Conservation (phyloP, 2,888 invertebrate genomes). For the Graphium colonna region DNA sequence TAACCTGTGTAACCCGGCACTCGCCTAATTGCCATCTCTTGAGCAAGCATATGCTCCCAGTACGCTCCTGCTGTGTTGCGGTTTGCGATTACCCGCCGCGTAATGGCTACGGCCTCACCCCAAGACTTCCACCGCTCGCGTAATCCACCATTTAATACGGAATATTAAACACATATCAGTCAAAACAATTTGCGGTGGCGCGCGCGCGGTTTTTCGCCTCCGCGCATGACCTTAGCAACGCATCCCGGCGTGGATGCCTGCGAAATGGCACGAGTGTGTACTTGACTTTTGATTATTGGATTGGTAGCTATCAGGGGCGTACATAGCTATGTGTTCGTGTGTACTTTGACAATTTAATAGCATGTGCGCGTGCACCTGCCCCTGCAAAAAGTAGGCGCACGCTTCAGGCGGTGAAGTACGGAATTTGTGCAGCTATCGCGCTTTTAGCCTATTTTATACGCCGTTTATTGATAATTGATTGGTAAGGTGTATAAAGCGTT, state of each 20-base stretch:
- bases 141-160: slow-evolving; percentile 42
- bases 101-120: slow-evolving; percentile 48
- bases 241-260: slow-evolving; percentile 26
- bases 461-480: slow-evolving; percentile 78
- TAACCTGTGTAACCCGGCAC: slow-evolving; percentile 44
- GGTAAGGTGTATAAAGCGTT: slow-evolving; percentile 68
- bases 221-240: slow-evolving; percentile 28
- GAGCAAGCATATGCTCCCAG: slow-evolving; percentile 66
- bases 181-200: slow-evolving; percentile 45
- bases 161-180: slow-evolving; percentile 33
- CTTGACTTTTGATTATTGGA: slow-evolving; percentile 67
- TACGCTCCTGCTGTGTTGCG: slow-evolving; percentile 62
- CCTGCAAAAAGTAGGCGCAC: slow-evolving; percentile 75
- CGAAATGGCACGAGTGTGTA: slow-evolving; percentile 22
- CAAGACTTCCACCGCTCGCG: slow-evolving; percentile 46
- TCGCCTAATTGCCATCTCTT: slow-evolving; percentile 60
- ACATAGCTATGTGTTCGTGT: slow-evolving; percentile 53
- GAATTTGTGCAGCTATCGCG: slow-evolving; percentile 70
- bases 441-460: slow-evolving; percentile 68
- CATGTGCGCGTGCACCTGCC: slow-evolving; percentile 76
- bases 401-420: slow-evolving; percentile 72
- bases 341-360: slow-evolving; percentile 79
- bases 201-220: slow-evolving; percentile 27
- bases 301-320: slow-evolving; percentile 57
- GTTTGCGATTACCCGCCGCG: slow-evolving; percentile 62